A percentile compares a stretch with the other conserved stretches of the same genome.
Conservation (phyloP, 2,113 vertebrate genomes). For the Ploceus nigricollis region DNA sequence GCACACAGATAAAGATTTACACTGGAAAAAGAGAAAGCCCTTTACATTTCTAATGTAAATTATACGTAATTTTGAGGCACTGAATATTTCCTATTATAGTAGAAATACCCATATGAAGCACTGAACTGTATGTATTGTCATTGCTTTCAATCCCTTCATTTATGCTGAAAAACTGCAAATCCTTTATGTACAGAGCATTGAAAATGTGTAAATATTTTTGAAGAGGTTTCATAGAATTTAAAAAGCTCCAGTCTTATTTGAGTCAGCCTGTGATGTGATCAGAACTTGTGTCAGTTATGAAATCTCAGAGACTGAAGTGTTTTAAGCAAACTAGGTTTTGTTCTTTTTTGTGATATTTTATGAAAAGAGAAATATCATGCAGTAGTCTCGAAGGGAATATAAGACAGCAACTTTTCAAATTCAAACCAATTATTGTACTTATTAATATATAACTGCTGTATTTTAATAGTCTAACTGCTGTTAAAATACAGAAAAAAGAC, state of each 20-base stretch:
- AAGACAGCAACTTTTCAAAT: neutral
- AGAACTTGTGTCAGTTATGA: neutral
- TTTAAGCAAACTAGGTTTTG: neutral
- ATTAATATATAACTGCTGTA: neutral
- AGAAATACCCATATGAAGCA: neutral
- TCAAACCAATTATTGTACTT: neutral
- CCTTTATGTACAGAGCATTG: neutral
- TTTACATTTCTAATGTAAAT: conserved; percentile 5
- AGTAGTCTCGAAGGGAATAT: neutral
- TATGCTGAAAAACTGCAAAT: conserved; percentile 30
- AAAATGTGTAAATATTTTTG: conserved; percentile 28
- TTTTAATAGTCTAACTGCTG: neutral
- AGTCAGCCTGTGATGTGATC: neutral
- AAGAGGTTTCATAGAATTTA: conserved; percentile 10
- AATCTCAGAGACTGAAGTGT: neutral
- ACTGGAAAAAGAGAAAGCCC: neutral
- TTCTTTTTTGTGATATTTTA: neutral
- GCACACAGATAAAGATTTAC: neutral
- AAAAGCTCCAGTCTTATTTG: neutral
- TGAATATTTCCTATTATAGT: neutral
- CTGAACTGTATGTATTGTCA: neutral
- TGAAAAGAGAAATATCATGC: neutral
- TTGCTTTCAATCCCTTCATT: conserved; percentile 1
- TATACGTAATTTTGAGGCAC: neutral
- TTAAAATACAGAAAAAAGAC: neutral